Evolutionary conservation across 2,888 invertebrate genomes (phyloP).

Genomic region (Synergus japonicus): DNA sequence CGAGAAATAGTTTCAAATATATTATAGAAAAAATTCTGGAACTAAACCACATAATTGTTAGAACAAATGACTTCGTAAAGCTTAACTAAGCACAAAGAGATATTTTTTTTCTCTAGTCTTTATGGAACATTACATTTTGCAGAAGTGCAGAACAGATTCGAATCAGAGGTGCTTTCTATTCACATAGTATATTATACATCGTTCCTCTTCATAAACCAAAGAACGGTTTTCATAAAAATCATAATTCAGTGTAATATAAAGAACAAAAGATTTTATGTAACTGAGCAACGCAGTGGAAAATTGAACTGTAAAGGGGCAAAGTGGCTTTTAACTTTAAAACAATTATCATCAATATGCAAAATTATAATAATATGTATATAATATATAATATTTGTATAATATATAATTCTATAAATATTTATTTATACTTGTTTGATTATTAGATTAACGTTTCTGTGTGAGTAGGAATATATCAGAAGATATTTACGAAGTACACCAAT

Average conservation of each 20-base stretch:
- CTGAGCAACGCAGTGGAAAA: neutral
- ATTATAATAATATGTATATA: too few species aligned
- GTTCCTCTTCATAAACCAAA: neutral
- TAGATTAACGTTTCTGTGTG: neutral
- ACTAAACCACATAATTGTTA: neutral
- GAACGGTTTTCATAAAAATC: neutral
- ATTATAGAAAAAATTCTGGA: neutral
- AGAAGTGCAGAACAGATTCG: neutral
- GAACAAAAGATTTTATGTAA: neutral
- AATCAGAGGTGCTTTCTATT: neutral
- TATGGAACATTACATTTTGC: neutral
- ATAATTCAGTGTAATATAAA: neutral
- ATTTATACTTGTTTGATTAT: neutral
- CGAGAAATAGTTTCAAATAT: neutral
- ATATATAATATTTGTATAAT: too few species aligned
- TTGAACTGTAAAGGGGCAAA: neutral
- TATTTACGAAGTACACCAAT: slow-evolving; percentile 15
- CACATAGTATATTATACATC: neutral
- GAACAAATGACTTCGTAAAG: neutral
- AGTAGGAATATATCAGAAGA: neutral
- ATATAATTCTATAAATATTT: neutral
- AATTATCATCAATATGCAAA: too few species aligned
- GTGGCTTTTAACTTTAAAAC: too few species aligned
- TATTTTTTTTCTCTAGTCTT: neutral
- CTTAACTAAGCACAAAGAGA: neutral